Base-by-base conservation (phyloP, 2,888 invertebrate genomes). In the Pinctada fucata region DNA sequence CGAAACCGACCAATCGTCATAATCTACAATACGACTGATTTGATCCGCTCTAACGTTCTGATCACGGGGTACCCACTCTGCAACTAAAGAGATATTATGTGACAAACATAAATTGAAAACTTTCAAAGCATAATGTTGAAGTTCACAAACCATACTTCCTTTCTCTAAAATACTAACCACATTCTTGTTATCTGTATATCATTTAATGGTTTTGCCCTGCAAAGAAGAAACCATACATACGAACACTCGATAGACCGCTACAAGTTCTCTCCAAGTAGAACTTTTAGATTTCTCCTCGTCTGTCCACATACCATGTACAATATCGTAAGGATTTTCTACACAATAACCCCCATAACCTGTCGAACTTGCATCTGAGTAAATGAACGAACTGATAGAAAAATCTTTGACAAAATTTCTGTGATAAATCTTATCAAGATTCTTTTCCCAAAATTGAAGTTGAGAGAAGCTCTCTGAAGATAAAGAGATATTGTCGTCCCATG, bases 11-110 rank as follows among this genome's bases (percentile, higher is more conserved):
- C 31, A 31, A 31, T 31, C 31, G 31, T 31, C 31, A 31, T 31
- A 31, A 76, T 82, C 82, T 45, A 74, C 69, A 50, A 82, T 75
- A 13, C 70, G 73, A 72, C 77, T 83, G 0, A 82, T 51, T 75
- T 50, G 69, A 72, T 85, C 85, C 8, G 82, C 83, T n/a, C 65
- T 52, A 51, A 47, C 16, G 72, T 85, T 82, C 31, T 68, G 13
- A 16, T 72, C 48, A 64, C 82, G 76, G 10, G 82, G 80, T 45
- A 85, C 68, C 85, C 82, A 83, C 52, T 73, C 75, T 48, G 76
- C 76, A 45, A 71, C 73, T 3, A 84, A 31, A n/a, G 50, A 31
- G 45, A 82, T 75, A 47, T 65, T 67, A 52, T 79, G 67, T n/a
- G 66, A 65, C 58, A 49, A 71, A 76, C 79, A 82, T 31, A 45